Evolutionary conservation across 1,140 invertebrate species (phyloP), one percentile per base, ranked within the genome.

Genomic region (Kradibia gibbosae): DNA sequence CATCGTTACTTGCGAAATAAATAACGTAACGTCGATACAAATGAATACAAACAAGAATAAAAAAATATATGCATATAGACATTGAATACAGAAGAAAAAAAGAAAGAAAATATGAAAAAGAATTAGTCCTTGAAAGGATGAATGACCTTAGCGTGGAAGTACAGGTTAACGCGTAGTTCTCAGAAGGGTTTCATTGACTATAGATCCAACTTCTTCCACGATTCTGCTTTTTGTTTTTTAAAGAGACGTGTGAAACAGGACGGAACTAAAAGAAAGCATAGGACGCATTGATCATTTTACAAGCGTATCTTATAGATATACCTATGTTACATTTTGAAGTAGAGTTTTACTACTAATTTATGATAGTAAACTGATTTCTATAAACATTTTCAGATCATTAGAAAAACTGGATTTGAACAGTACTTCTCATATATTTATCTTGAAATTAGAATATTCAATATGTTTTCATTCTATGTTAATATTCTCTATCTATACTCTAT

Each of bases 121-220:
- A 78, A 15, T 71, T 42, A 42, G 79, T 80, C 79, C 79, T 80
- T 80, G 79, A 80, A 80, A 80, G 71, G 79, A 80, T 80, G 79
- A 80, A 80, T 50, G 79, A 80, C 79, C 79, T 74, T 74, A 74
- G 7, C 48, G 13, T 65, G 76, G 76, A 53, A 28, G 34, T 48
- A 39, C 13, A 39, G 45, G 22, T 50, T 53, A 13, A 74, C 31
- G 67, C 39, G 42, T 62, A 42, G 34, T 80, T 80, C 78, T 73
- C 25, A n/a, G 78, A 80, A 80, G 71, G 67, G 78, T 80, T 80
- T 72, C 67, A 34, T 73, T 25, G 36, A 42, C 36, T 73, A 34
- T 48, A 60, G 50, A 1, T 34, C 48, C 34, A 25, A 39, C 34
- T 60, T n/a, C 39, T 34, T 57, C 36, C 50, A 57, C 34, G 3